Percentiles rank a stretch among this genome's conserved stretches.
Evolutionary conservation across 2,888 invertebrate species (phyloP).

Genomic region (Hypsopygia costalis): DNA sequence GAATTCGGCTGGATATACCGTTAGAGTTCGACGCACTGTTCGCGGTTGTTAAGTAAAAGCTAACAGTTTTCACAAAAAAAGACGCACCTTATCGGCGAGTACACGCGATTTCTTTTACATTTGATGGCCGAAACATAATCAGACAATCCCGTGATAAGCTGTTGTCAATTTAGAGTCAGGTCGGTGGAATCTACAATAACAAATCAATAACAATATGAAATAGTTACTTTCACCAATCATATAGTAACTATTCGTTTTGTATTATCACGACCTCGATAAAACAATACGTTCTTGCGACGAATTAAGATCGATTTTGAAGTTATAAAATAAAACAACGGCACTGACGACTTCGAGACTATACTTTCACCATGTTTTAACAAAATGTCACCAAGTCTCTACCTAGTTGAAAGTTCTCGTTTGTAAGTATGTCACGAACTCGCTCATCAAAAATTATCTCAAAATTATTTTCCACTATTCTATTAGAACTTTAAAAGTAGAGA

Average conservation of each 20-base stretch:
- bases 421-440: background rate
- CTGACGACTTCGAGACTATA: background rate
- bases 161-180: no score
- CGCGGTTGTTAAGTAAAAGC: slow-evolving; percentile 42
- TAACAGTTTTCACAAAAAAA: slow-evolving; percentile 35
- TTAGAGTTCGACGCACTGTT: slow-evolving; percentile 62
- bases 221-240: no score
- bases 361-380: background rate
- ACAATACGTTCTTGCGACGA: no score
- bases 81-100: background rate
- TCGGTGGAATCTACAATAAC: no score
- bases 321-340: background rate
- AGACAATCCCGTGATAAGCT: no score
- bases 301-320: background rate
- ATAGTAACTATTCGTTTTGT: no score
- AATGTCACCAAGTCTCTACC: background rate
- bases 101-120: background rate
- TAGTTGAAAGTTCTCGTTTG: background rate
- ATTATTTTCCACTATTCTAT: no score
- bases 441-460: no score
- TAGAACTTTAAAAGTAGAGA: background rate
- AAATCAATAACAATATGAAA: no score
- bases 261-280: no score
- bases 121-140: background rate
- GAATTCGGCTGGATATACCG: slow-evolving; percentile 64